Evolutionary conservation across 2,888 invertebrate genomes (phyloP), one percentile per base, ranked within the genome.

Genomic region (Psylliodes chrysocephalus): DNA sequence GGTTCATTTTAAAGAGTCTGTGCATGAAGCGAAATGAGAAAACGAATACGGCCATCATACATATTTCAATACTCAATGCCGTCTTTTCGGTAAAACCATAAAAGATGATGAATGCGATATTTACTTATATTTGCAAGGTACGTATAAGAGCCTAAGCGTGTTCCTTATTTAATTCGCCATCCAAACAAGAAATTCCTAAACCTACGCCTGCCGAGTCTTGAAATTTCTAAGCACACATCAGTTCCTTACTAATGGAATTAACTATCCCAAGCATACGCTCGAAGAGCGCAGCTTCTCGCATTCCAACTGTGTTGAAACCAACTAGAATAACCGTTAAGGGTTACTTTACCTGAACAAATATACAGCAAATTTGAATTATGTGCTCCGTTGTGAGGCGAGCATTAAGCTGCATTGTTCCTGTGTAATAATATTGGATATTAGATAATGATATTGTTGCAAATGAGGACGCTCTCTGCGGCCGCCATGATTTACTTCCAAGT

Each of bases 401-500:
- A 72, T 70, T 71, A 69, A 54, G 62, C 63, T 64, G 64, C 65
- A 68, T 70, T 71, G 69, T 68, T 70, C 65, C 60, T 44, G 44
- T 30, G 66, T 69, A 68, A 67, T 67, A 67, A 63, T 64, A 73
- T 73, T 70, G 71, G 70, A 71, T 73, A 70, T 68, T 69, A 69
- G 68, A 66, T 69, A 67, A 70, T 71, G 66, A 72, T 70, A 69
- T 70, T 70, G 68, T 63, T 59, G 68, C 55, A 57, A 66, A 67
- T 62, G 65, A 56, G 61, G 60, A 60, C 61, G 53, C 38, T 69
- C 56, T 61, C 60, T 38, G 42, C 51, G 60, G 60, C 57, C 42
- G 63, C 44, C 53, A 57, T 67, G 42, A 42, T 42, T 42, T 42
- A 42, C 42, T 42, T n/a, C 18, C 12, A 18, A 42, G 42, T 42